These are phyloP conservation scores for Apocheima hispidaria DNA, from an alignment of 2,888 invertebrate genomes.

Conservation along the genomic window DNA sequence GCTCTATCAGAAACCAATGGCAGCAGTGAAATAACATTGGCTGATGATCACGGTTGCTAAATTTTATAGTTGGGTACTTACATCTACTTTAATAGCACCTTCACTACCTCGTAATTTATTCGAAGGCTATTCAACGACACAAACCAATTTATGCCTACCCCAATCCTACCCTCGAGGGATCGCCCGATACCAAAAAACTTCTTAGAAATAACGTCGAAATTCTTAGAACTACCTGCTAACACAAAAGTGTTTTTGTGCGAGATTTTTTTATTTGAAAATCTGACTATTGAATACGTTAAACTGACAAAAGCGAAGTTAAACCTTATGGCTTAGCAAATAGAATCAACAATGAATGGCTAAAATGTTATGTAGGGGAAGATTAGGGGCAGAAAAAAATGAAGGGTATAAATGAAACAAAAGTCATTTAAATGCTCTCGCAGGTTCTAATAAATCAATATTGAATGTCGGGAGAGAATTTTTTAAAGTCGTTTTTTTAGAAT, in stretches of 20 bases:
- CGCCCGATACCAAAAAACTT: constrained; percentile 57
- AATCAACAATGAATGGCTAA: neutral
- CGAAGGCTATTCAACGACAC: constrained; percentile 41
- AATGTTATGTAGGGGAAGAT: neutral
- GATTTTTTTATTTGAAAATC: constrained; percentile 28
- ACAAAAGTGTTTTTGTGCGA: constrained; percentile 55
- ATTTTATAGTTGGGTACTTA: neutral
- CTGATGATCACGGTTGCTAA: neutral
- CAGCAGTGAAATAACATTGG: no score
- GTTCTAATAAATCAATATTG: constrained; percentile 65
- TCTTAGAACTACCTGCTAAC: constrained; percentile 69
- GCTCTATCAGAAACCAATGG: neutral
- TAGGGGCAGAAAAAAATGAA: constrained; percentile 29
- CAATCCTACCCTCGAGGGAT: constrained; percentile 46
- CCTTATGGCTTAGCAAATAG: neutral
- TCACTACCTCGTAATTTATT: constrained; percentile 41
- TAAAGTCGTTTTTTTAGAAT: constrained; percentile 40
- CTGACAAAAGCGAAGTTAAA: neutral
- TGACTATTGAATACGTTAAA: constrained; percentile 11
- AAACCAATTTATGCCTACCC: constrained; percentile 46
- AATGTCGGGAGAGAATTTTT: constrained; percentile 50
- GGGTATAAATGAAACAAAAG: constrained; percentile 57
- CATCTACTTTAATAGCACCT: constrained; percentile 24
- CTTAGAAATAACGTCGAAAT: constrained; percentile 62
- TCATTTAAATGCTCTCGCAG: constrained; percentile 50